Evolutionary conservation across 2,888 invertebrate species (phyloP), one percentile per base, ranked within the genome.

Genomic region (Apamea monoglypha): DNA sequence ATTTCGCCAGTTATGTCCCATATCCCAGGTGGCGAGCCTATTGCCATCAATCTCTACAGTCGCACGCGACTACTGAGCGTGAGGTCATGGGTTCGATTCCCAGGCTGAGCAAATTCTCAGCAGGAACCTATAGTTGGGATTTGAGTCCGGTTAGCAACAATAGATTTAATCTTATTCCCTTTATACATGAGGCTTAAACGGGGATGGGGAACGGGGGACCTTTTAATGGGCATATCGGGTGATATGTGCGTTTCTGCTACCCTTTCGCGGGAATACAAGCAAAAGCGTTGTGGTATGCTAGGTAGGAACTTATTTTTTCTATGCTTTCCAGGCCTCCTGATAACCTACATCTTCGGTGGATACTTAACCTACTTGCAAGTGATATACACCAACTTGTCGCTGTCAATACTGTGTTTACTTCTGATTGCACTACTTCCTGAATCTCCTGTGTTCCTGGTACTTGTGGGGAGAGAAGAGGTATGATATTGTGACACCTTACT

Each of bases 301-400:
- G 21, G 6, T 4, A 29, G 4, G 29, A 21, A 8, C 14, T 40
- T 21, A 0, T 10, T 50, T 66, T 40, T 68, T 44, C 21, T 59
- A 21, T 72, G 12, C 21, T 61, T 63, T 75, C 0, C 78, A 89
- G 88, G 88, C 4, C 88, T 96, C 1, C 88, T 96, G 5, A 87
- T 94, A n/a, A 95, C 96, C 0, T 94, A 94, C 74, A 88, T 88
- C 0, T 56, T 96, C 4, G 96, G 96, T 0, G 96, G 96, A 0
- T 86, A 93, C 56, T 86, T 96, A 36, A 85, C 91, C 2, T 96
- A 96, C 80, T 90, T 90, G 59, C 91, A 92, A 70, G 93, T 93
- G 21, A 83, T 94, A 2, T 92, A 91, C 80, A 90, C 90, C 0
- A 91, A 94, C 50, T 87, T 95, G 29, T 80, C 90, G 7, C 73